These are phyloP conservation scores for Andricus curvator DNA, from an alignment of 2,888 invertebrate genomes.

Conservation along the genomic window DNA sequence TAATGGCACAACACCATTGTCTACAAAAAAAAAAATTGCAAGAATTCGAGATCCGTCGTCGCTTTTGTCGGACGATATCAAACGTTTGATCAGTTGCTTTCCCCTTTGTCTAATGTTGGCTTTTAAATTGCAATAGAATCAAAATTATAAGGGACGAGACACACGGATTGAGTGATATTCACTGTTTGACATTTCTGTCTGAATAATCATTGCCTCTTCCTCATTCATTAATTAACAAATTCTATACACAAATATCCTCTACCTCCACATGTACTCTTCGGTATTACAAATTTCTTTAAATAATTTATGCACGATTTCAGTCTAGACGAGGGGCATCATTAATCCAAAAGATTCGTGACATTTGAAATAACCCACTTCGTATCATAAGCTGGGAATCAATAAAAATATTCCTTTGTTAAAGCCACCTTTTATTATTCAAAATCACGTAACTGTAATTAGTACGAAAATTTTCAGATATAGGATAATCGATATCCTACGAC, in stretches of 20 bases:
- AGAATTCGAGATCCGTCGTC: slow-evolving; percentile 10
- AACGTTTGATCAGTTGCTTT: slow-evolving; percentile 29
- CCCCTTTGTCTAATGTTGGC: slow-evolving; percentile 34
- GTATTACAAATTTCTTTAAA: background rate
- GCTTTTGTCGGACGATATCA: slow-evolving; percentile 29
- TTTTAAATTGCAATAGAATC: background rate
- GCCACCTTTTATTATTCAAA: background rate
- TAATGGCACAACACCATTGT: background rate
- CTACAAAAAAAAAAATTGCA: background rate
- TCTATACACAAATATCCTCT: background rate
- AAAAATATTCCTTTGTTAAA: slow-evolving; percentile 13
- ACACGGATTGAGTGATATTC: background rate
- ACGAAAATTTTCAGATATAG: background rate
- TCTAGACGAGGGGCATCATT: slow-evolving; percentile 1
- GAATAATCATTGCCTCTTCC: background rate
- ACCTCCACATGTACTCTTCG: background rate
- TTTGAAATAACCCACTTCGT: slow-evolving; percentile 13
- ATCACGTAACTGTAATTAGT: background rate
- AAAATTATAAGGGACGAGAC: background rate
- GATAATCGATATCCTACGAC: background rate
- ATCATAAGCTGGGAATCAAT: background rate
- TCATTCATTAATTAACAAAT: background rate
- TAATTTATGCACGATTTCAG: background rate
- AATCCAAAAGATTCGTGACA: background rate
- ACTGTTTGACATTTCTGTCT: background rate